Evolutionary conservation across 2,797 vertebrate genomes (phyloP), one percentile per base, ranked within the genome.

Genomic region (Linurgus olivaceus): DNA sequence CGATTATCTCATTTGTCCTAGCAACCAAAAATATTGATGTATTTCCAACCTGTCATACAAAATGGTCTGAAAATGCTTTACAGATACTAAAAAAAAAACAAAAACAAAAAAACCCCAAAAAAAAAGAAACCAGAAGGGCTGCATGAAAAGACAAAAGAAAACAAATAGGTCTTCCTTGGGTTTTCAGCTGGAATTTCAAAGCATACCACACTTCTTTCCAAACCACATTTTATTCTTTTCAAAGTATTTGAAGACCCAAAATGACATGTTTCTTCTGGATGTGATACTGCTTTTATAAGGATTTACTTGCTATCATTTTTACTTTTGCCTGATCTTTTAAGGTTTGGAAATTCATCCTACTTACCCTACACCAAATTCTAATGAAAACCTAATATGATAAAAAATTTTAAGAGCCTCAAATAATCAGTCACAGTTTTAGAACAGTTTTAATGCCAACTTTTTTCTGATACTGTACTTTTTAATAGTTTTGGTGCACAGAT

Each of bases 211-310:
- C 76, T 92, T 95, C 94, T 93, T 96, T 95, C 95, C 97, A 97
- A 96, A 94, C 86, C 76, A 6, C 76, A 89, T 96, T 95, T 92
- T 95, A 96, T 90, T 96, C 26, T 96, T 97, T 96, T 76, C 73
- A 87, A 96, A 90, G 83, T 87, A 89, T 95, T 88, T 95, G 82
- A 97, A 82, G 80, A 94, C 63, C 40, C 75, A 87, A 95, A 94
- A 92, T 74, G 52, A 97, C 90, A 94, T 88, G 86, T 96, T 97
- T 92, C 90, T 97, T 96, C 96, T 97, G 92, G 86, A 96, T 78
- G 58, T 72, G 80, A 83, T 94, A 62, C 37, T 96, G 71, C 81
- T 96, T 91, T 97, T 87, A 73, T 81, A 90, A 78, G 47, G 73
- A 94, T 95, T 96, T 96, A 68, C 18, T 63, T 94, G 74, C 54